These are phyloP conservation scores for Euzophera pinguis DNA, from an alignment of 2,888 invertebrate genomes.

Conservation along the genomic window DNA sequence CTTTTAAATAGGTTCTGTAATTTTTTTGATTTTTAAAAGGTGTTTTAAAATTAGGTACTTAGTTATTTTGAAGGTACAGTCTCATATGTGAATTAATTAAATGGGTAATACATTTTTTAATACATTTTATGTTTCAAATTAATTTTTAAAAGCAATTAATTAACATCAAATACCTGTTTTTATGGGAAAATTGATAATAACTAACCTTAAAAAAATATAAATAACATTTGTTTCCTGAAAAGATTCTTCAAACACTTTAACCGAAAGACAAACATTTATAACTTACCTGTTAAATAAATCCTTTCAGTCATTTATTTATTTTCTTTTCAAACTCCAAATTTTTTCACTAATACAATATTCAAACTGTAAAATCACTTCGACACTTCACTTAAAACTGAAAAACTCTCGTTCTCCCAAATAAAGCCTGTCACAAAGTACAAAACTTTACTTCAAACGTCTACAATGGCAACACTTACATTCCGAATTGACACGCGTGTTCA, in stretches of 20 bases:
- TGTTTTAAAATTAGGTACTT: too few species aligned
- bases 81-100: too few species aligned
- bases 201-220: too few species aligned
- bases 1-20: too few species aligned
- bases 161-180: too few species aligned
- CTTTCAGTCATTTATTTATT: background rate
- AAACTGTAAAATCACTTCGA: conserved; percentile 15
- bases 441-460: conserved; percentile 8
- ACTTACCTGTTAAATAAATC: background rate
- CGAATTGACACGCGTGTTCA: conserved; percentile 16
- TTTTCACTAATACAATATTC: conserved; percentile 9
- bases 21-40: too few species aligned
- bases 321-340: background rate
- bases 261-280: background rate
- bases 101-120: too few species aligned
- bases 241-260: background rate
- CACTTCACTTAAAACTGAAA: conserved; percentile 15
- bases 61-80: too few species aligned
- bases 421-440: background rate
- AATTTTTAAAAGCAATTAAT: too few species aligned
- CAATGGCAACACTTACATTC: conserved; percentile 4
- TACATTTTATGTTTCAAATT: too few species aligned
- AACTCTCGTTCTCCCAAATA: background rate
- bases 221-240: too few species aligned
- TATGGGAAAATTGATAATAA: too few species aligned